phyloP scores from a whole-genome alignment of 2,888 invertebrate genomes.

The Diogma glabrata region DNA sequence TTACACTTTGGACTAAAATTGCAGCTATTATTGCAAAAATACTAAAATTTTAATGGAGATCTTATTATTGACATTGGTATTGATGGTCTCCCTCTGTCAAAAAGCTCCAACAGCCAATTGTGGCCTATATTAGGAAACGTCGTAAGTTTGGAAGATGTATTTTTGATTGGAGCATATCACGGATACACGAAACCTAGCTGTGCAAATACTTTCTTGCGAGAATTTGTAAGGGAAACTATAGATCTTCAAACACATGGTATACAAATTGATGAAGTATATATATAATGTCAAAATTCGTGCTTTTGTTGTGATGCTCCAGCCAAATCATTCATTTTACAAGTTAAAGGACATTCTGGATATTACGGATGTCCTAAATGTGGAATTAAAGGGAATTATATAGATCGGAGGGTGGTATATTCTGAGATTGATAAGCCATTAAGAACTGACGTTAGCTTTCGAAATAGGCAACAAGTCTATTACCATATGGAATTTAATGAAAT shows the following conservation, averaged over 20 bases:
- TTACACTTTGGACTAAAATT: conserved; percentile 2
- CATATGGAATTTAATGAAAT: conserved; percentile 1
- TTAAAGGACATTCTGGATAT: not conserved
- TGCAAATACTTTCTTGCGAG: not conserved
- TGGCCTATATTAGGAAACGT: not conserved
- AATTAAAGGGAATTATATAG: conserved; percentile 4
- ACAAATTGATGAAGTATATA: conserved; percentile 1
- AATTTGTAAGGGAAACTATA: conserved; percentile 4
- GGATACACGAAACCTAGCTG: conserved; percentile 2
- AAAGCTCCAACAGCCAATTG: conserved; percentile 3
- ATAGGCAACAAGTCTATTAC: not conserved
- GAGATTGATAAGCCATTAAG: conserved; percentile 2
- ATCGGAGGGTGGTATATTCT: conserved; percentile 1
- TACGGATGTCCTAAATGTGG: not conserved
- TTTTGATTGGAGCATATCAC: conserved; percentile 2
- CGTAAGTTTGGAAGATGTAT: no score
- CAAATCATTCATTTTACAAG: conserved; percentile 5
- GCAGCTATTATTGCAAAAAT: conserved; percentile 3
- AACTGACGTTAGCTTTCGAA: not conserved
- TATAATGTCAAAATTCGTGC: not conserved
- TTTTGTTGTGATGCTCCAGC: not conserved
- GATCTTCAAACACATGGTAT: conserved; percentile 4
- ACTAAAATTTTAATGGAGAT: not conserved
- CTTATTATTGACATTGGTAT: conserved; percentile 1
- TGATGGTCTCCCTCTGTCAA: not conserved